phyloP scores from a whole-genome alignment of 2,113 vertebrate genomes.

The Ptilorrhoa leucosticta region DNA sequence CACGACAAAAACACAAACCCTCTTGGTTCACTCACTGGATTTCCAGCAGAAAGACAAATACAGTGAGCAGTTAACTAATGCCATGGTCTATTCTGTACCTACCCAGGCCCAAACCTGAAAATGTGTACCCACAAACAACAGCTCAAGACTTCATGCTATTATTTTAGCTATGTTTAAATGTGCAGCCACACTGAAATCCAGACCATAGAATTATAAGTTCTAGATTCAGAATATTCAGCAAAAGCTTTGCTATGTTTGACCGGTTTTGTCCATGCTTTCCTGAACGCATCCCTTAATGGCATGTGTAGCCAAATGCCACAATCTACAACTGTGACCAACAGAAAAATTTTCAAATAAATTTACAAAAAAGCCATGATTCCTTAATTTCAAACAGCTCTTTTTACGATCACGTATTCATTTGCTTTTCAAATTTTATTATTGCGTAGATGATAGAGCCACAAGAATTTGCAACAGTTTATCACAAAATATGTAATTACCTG shows the following conservation, averaged over 20 bases:
- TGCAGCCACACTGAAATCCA: background rate
- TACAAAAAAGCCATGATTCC: background rate
- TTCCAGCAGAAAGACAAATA: background rate
- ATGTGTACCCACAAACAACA: background rate
- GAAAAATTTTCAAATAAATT: background rate
- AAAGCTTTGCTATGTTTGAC: background rate
- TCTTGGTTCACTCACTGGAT: background rate
- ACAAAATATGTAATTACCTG: background rate
- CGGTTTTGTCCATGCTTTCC: background rate
- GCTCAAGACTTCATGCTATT: background rate
- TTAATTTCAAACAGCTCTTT: background rate
- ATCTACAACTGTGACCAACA: background rate
- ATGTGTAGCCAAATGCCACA: background rate
- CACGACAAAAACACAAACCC: background rate
- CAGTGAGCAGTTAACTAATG: background rate
- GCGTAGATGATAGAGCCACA: background rate
- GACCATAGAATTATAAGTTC: background rate
- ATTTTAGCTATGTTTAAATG: background rate
- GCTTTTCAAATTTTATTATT: background rate
- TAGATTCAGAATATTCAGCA: background rate
- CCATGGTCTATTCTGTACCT: background rate
- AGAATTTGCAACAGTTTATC: background rate
- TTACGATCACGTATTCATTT: background rate
- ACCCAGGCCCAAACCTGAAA: background rate
- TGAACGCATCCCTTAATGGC: rapidly evolving